Base-by-base conservation (phyloP, 2,888 invertebrate genomes). In the Lydus trimaculatus region DNA sequence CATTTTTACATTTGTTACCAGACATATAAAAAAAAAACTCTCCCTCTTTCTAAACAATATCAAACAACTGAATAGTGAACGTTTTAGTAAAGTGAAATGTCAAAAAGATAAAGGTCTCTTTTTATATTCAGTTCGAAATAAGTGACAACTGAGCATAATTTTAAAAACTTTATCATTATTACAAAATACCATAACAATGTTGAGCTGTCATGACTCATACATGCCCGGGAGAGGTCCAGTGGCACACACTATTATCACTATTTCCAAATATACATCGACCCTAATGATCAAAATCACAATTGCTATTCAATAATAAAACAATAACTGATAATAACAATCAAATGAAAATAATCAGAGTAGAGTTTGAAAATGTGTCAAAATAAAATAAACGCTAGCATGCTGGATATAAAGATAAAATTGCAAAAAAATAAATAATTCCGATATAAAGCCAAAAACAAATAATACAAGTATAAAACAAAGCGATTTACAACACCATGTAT, bases 141-240 rank as follows among this genome's bases (percentile, higher is more conserved):
- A 33, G 13, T 4, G 43, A 66, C 39, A 69, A 61, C 67, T 70
- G 70, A 64, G 62, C 58, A 64, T 61, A 67, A 67, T 64, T 64
- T 68, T 64, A 68, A 69, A 69, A 69, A 71, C 67, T 71, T 69
- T 69, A 69, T 71, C 63, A 71, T 60, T 60, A 68, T 68, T 61
- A 65, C 68, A 64, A 63, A 60, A 71, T 66, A 60, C 71, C 65
- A 65, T 68, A 66, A 71, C 71, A 61, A 64, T 63, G 66, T 69
- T 66, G 64, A n/a, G n/a, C n/a, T n/a, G n/a, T n/a, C n/a, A n/a
- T 69, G 69, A 69, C 31, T 69, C 69, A 69, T 69, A 52, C 48
- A 58, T 61, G n/a, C n/a, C 39, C 58, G 31, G 64, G 64, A 62
- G 39, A 52, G 31, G 15, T 39, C 33, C n/a, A 15, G 39, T 39